Percentiles rank a stretch among this genome's conserved stretches.
Conservation (phyloP, 1,140 invertebrate species). For the Calephelis nemesis region DNA sequence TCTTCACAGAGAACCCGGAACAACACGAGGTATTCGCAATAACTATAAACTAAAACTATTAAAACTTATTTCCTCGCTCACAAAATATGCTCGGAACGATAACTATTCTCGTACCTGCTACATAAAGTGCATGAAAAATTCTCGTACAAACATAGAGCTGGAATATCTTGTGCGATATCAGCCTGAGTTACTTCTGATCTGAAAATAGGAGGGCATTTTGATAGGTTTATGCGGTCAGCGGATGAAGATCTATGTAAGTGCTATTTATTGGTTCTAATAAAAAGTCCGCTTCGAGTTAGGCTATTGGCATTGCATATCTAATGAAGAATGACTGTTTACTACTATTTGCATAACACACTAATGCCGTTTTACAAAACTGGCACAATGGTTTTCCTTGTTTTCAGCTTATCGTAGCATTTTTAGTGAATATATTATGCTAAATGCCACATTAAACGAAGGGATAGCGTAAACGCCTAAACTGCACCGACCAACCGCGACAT, state of each 20-base stretch:
- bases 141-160: neutral
- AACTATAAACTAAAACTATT: too few relatives aligned
- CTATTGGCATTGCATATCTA: neutral
- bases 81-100: neutral
- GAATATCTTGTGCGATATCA: constrained; percentile 1
- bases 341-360: too few relatives aligned
- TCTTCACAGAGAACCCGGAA: too few relatives aligned
- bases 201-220: constrained; percentile 17
- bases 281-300: neutral
- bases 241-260: constrained; percentile 17
- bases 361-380: too few relatives aligned
- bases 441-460: too few relatives aligned
- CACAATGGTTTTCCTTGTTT: too few relatives aligned
- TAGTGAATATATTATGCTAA: too few relatives aligned
- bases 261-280: constrained; percentile 25
- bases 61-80: neutral
- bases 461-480: too few relatives aligned
- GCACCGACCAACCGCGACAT: too few relatives aligned
- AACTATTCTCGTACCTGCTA: constrained; percentile 5
- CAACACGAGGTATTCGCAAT: too few relatives aligned
- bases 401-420: too few relatives aligned
- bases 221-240: constrained; percentile 15
- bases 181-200: constrained; percentile 17
- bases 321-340: neutral
- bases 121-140: constrained; percentile 15